These are phyloP conservation scores for Orchesella flavescens DNA, from an alignment of 2,888 invertebrate genomes.

Conservation along the genomic window DNA sequence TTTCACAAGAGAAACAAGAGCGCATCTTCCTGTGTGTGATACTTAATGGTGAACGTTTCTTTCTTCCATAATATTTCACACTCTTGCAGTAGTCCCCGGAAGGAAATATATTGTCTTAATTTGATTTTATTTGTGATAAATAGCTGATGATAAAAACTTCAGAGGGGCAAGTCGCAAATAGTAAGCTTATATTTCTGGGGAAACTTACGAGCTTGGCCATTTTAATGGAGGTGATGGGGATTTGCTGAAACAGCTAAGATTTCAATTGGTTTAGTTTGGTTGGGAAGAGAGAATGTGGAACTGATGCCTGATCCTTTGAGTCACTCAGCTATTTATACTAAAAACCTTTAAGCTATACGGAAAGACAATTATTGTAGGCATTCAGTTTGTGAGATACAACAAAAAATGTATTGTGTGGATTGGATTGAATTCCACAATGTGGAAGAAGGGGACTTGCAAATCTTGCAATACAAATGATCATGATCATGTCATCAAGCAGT, in stretches of 20 bases:
- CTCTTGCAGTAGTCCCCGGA: too few species aligned
- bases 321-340: slow-evolving; percentile 34
- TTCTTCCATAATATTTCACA: too few species aligned
- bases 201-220: slow-evolving; percentile 57
- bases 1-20: not conserved
- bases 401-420: too few species aligned
- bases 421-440: too few species aligned
- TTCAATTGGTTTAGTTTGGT: slow-evolving; percentile 3
- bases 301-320: slow-evolving; percentile 27
- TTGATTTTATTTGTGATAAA: slow-evolving; percentile 34
- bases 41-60: not conserved
- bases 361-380: not conserved
- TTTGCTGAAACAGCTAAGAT: slow-evolving; percentile 17
- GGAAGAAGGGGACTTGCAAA: too few species aligned
- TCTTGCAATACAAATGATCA: not conserved
- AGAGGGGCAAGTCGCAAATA: slow-evolving; percentile 8
- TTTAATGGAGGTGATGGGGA: slow-evolving; percentile 16
- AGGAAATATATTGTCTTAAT: not conserved
- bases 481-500: too few species aligned
- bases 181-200: slow-evolving; percentile 9
- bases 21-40: not conserved
- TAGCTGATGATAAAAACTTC: not conserved
- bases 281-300: slow-evolving; percentile 26
- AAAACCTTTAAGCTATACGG: not conserved
- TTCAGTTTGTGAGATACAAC: too few species aligned